Base-by-base conservation (phyloP, 2,888 invertebrate species). In the Calliphora vomitoria region DNA sequence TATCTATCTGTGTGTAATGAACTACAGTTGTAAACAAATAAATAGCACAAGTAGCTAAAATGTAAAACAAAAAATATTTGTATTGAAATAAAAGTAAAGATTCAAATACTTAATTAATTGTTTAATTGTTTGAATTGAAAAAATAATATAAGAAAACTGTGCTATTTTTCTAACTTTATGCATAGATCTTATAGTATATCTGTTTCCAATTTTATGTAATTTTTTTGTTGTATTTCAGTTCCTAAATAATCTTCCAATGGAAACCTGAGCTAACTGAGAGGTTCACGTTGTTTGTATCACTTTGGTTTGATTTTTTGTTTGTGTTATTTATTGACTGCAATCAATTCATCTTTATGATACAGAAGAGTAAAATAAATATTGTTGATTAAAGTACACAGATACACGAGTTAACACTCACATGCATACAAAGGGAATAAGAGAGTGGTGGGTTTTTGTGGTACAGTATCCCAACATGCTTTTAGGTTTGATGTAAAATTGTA, bases 351-450 rank as follows among this genome's bases (percentile, higher is more conserved):
- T 71, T 41, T 53, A 62, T 64, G 62, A 18, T 15, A 64, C 41
- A 72, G 38, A 69, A 64, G 72, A 50, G 25, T 13, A 53, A 55
- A 75, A 62, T 75, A 75, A 62, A 75, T 75, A 62, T 47, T 62
- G 44, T 75, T 75, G 62, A 75, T 75, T 47, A 62, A 75, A 75
- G n/a, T 13, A 35, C 62, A 62, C 75, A 20, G 44, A 50, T 50
- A 64, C 31, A 8, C 20, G 15, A 44, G 44, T 44, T 44, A 13
- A 72, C 53, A 50, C 13, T 13, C 11, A 53, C 11, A 18, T 15
- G n/a, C 18, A 53, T 35, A 53, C 13, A 53, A 20, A 44, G 6
- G 44, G 6, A 18, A 13, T 3, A 4, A 38, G 6, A 64, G 25
- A 25, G 25, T 25, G 25, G 2, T 25, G 6, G 20, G 8, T 35